A percentile compares a stretch with the other conserved stretches of the same genome.
Conservation (phyloP, 2,888 invertebrate genomes). For the Minunthozetes semirufus region DNA sequence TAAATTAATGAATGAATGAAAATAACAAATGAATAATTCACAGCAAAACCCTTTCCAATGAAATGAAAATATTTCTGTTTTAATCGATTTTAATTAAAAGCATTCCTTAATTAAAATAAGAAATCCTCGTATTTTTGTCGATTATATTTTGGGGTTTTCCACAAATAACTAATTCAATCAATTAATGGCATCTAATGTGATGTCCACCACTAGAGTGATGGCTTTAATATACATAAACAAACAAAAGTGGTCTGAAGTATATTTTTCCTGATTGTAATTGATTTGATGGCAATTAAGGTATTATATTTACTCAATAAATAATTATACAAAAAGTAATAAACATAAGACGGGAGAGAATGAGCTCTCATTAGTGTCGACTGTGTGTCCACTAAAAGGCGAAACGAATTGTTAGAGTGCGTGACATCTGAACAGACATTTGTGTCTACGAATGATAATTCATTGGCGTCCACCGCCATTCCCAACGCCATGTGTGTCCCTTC, state of each 20-base stretch:
- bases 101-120: too few relatives aligned
- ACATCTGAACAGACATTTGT: background rate
- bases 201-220: background rate
- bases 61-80: too few relatives aligned
- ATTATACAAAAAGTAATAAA: background rate
- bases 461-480: background rate
- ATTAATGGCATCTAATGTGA: background rate
- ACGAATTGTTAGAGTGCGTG: background rate
- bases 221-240: background rate
- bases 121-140: too few relatives aligned
- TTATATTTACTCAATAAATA: conserved; percentile 7
- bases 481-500: conserved; percentile 9
- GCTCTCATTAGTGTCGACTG: background rate
- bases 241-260: background rate
- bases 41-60: too few relatives aligned
- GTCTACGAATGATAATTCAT: conserved; percentile 3
- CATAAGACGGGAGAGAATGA: background rate
- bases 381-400: background rate
- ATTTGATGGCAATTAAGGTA: conserved; percentile 16
- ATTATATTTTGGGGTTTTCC: background rate
- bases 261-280: background rate
- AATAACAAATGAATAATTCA: too few relatives aligned
- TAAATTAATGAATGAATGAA: too few relatives aligned
- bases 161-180: background rate
- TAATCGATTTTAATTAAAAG: too few relatives aligned